A percentile compares a stretch with the other conserved stretches of the same genome.
Conservation (phyloP, 2,797 vertebrate species). For the Nasua narica region DNA sequence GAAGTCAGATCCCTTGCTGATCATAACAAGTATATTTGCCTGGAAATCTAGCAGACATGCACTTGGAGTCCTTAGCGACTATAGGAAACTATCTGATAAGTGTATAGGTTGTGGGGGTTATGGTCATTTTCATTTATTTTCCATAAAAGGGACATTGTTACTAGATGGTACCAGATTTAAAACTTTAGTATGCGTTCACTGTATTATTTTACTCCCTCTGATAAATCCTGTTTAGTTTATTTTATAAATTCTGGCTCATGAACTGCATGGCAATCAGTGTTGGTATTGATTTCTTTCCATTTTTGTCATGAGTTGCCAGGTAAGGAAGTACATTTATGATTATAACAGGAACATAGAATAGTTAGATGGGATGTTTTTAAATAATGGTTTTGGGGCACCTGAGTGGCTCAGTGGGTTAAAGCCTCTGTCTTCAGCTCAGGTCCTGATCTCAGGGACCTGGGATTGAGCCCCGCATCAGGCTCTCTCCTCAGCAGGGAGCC, state of each 20-base stretch:
- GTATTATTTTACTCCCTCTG: neutral
- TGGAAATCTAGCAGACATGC: neutral
- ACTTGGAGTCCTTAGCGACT: neutral
- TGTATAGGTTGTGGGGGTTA: neutral
- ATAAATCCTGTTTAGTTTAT: neutral
- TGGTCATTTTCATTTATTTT: slow-evolving; percentile 16
- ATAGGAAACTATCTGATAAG: neutral
- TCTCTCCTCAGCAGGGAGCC: no score
- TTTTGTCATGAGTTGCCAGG: neutral
- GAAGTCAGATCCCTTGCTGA: neutral
- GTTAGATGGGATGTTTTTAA: neutral
- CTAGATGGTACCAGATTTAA: neutral
- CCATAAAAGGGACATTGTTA: neutral
- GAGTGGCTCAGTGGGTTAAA: no score
- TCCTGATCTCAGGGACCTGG: no score
- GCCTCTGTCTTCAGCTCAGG: no score
- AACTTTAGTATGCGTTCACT: neutral
- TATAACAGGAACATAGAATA: neutral
- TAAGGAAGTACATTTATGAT: neutral
- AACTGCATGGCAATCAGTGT: neutral
- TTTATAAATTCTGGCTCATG: neutral
- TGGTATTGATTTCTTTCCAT: neutral
- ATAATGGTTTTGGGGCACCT: neutral
- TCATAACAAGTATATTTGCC: neutral
- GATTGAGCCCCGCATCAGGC: no score